Evolutionary conservation across 2,797 vertebrate species (phyloP).

Genomic region (Notoglanidium macrostoma): DNA sequence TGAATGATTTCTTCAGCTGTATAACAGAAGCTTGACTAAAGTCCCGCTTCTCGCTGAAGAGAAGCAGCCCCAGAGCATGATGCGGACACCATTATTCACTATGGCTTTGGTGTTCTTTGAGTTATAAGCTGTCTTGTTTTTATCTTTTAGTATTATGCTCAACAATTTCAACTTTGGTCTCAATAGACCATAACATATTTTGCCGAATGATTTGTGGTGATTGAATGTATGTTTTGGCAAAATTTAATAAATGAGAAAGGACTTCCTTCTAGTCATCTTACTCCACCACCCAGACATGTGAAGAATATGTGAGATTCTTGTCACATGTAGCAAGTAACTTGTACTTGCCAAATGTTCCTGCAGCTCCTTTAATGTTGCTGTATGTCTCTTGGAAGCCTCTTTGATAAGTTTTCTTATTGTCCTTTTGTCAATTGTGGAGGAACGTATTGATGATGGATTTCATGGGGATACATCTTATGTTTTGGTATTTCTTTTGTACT

Average conservation of each 20-base stretch:
- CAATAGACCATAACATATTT: too few species aligned
- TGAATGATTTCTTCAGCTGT: neutral
- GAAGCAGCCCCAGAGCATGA: neutral
- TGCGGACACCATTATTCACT: neutral
- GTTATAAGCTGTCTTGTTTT: neutral
- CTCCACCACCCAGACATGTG: neutral
- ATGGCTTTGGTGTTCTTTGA: neutral
- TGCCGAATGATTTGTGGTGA: too few species aligned
- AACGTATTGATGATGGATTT: too few species aligned
- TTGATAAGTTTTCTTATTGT: neutral
- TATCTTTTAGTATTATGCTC: neutral
- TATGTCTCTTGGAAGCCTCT: neutral
- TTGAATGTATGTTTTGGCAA: too few species aligned
- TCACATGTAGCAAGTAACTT: too few species aligned
- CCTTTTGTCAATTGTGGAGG: too few species aligned
- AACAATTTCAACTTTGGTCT: neutral
- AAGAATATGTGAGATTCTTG: neutral
- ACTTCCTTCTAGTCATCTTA: neutral
- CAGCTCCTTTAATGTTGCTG: neutral
- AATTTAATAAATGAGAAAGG: too few species aligned
- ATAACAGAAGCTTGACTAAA: neutral
- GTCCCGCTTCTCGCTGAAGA: neutral
- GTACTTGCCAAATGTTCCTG: too few species aligned
- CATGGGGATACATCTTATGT: too few species aligned
- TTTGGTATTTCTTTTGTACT: too few species aligned